phyloP scores from a whole-genome alignment of 2,113 vertebrate species.

The Echinops telfairi region DNA sequence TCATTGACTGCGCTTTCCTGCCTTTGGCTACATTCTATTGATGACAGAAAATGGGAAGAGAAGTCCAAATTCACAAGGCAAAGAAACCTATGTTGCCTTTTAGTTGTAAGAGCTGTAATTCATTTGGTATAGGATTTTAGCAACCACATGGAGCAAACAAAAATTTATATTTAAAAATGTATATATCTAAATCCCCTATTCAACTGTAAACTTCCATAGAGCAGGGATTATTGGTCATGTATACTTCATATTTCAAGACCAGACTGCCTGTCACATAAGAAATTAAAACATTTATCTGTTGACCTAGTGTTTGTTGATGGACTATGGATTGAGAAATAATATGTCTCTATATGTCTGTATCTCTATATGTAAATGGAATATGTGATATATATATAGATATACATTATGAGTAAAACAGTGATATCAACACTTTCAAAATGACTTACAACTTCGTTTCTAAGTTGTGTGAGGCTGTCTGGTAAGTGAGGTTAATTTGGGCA shows the following conservation, averaged over 20 bases:
- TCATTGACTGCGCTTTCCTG: background rate
- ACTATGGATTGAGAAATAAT: constrained; percentile 1
- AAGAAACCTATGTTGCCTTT: background rate
- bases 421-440: background rate
- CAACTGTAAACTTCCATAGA: background rate
- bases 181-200: background rate
- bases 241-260: background rate
- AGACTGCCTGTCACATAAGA: background rate
- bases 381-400: too few species aligned
- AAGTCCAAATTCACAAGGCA: background rate
- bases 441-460: background rate
- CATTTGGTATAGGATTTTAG: background rate
- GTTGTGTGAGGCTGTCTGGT: background rate
- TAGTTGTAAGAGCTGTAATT: background rate
- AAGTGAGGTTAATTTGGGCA: background rate
- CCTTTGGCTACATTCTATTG: background rate
- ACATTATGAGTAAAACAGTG: constrained; percentile 10
- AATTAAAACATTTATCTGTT: background rate
- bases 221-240: background rate
- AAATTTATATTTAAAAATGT: background rate
- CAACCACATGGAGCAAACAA: background rate
- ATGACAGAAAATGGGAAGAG: background rate
- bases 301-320: background rate
- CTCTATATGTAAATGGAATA: too few species aligned
- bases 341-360: too few species aligned